Base-by-base conservation (phyloP, 2,113 vertebrate genomes). In the Zingel zingel region DNA sequence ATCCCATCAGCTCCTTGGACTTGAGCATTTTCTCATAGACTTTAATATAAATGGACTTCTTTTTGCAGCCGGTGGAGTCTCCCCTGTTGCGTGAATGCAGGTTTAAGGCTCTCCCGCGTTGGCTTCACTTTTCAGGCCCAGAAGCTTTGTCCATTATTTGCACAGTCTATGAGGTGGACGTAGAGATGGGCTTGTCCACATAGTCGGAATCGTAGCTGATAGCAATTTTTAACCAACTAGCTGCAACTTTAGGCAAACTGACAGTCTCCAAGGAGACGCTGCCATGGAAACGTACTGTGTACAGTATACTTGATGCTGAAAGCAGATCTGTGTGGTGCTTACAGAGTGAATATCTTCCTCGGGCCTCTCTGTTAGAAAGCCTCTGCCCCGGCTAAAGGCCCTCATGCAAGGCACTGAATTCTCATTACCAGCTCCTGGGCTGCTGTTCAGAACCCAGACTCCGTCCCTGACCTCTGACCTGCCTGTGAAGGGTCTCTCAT, bases 381-480 rank as follows among this genome's bases (percentile, higher is more conserved):
- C 36, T 58, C 12, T 18, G 33, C 18, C 70, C 54, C 63, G n/a
- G 39, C 61, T 53, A 69, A 70, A 87, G 82, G 48, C 79, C 76
- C 53, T 84, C 0, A 5, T 67, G 89, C 83, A 78, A 79, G 51
- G 51, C 59, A 53, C 18, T 18, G 1, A 18, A 45, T 33, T 68
- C 58, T 53, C 39, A 39, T 39, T 7, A 33, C 39, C 53, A 18
- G 21, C 54, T 33, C 25, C 47, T 1, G 16, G 9, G 47, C 63
- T 30, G 36, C 62, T 36, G 23, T 15, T 54, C 56, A 6, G 13
- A 23, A 65, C 36, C 39, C 61, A 73, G 58, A 43, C 13, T 47
- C 57, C 19, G 9, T 23, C 67, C 25, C 54, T 66, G 77, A 87
- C 61, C 67, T n/a, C 54, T 21, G 63, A 70, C 69, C 30, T 15